Conservation (phyloP, 1,140 invertebrate genomes). For the Batillaria attramentaria region DNA sequence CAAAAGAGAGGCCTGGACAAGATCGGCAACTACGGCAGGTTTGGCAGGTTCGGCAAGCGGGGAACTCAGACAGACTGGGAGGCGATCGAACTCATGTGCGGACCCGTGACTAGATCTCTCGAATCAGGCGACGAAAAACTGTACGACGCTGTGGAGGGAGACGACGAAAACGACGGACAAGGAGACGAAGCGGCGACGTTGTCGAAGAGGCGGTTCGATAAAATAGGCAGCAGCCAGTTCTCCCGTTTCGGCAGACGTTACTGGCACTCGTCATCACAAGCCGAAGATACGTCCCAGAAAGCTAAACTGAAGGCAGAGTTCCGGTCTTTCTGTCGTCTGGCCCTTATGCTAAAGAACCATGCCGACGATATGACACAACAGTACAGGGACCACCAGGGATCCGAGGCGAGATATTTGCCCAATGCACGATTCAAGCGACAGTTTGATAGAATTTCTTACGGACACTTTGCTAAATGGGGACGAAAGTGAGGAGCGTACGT, state of each 20-base stretch:
- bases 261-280: neutral
- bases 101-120: neutral
- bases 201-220: neutral
- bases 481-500: conserved; percentile 20
- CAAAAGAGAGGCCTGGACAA: neutral
- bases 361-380: neutral
- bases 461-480: conserved; percentile 26
- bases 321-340: conserved; percentile 9
- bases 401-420: neutral
- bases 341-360: neutral
- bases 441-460: conserved; percentile 26
- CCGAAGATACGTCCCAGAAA: neutral
- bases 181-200: neutral
- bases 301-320: neutral
- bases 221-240: conserved; percentile 12
- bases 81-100: neutral
- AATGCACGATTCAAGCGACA: conserved; percentile 13
- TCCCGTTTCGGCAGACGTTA: conserved; percentile 15
- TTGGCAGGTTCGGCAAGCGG: conserved; percentile 13
- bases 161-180: neutral
- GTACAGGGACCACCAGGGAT: neutral
- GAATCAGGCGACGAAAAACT: neutral
- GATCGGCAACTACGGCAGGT: conserved; percentile 11
- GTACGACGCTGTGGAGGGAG: neutral
- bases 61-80: neutral